These are phyloP conservation scores for Silurus asotus DNA, from an alignment of 2,113 vertebrate species.

Conservation along the genomic window DNA sequence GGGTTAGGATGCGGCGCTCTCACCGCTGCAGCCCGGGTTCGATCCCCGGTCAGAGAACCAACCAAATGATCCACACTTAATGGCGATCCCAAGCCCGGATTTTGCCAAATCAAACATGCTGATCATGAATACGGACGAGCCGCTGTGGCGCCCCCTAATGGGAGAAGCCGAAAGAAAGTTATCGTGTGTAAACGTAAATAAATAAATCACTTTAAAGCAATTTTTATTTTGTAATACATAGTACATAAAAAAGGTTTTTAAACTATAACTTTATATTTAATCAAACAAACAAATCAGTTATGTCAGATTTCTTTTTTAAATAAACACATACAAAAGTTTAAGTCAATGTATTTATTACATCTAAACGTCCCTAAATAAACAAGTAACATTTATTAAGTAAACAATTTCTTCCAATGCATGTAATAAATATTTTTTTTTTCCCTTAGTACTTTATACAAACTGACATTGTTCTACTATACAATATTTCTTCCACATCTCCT, in stretches of 20 bases:
- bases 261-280: background rate
- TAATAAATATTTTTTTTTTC: constrained; percentile 98
- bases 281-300: background rate
- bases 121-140: too few relatives aligned
- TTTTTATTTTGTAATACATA: background rate
- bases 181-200: background rate
- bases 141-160: too few relatives aligned
- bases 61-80: too few relatives aligned
- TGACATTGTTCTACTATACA: constrained; percentile 93
- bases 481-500: constrained; percentile 67
- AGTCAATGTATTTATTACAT: constrained; percentile 97
- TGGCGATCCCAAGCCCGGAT: too few relatives aligned
- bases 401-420: constrained; percentile 96
- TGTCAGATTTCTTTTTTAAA: background rate
- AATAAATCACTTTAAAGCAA: too few relatives aligned
- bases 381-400: constrained; percentile 99
- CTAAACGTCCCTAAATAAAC: constrained; percentile 99
- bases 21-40: too few relatives aligned
- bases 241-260: background rate
- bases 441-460: constrained; percentile 98
- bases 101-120: too few relatives aligned
- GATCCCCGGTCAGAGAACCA: too few relatives aligned
- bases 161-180: too few relatives aligned
- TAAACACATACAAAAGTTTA: constrained; percentile 58
- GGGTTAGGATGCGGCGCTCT: too few relatives aligned